Evolutionary conservation across 2,797 vertebrate genomes (phyloP).

Genomic region (Bradypodion pumilum): DNA sequence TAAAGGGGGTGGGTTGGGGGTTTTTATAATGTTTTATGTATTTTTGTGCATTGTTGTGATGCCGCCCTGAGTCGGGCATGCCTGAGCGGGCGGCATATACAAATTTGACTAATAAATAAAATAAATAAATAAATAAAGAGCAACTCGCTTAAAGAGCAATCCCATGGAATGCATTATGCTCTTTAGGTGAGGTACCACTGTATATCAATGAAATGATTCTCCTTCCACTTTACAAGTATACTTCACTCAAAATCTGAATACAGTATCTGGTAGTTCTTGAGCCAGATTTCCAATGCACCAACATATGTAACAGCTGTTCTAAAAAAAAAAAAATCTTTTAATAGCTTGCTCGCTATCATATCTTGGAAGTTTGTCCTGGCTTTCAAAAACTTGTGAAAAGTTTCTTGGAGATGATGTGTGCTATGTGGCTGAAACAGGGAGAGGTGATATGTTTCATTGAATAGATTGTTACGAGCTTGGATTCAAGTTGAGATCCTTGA

Average conservation of each 20-base stretch:
- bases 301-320: not conserved
- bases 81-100: no score
- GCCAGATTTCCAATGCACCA: not conserved
- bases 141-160: no score
- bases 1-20: no score
- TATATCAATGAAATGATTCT: not conserved
- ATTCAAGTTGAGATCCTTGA: not conserved
- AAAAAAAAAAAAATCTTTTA: not conserved
- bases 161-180: no score
- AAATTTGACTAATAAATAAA: no score
- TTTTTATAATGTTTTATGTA: no score
- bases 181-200: no score
- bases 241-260: not conserved
- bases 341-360: constrained; percentile 8
- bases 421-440: not conserved
- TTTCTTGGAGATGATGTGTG: not conserved
- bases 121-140: no score
- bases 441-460: no score
- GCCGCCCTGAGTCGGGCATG: no score
- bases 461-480: no score
- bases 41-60: no score
- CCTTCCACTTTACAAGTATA: not conserved
- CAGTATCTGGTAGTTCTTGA: not conserved
- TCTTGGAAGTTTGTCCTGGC: constrained; percentile 2
- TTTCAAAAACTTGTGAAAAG: not conserved